A percentile compares a stretch with the other conserved stretches of the same genome.
phyloP scores from a whole-genome alignment of 2,797 vertebrate species.

The Sarcoramphus papa region DNA sequence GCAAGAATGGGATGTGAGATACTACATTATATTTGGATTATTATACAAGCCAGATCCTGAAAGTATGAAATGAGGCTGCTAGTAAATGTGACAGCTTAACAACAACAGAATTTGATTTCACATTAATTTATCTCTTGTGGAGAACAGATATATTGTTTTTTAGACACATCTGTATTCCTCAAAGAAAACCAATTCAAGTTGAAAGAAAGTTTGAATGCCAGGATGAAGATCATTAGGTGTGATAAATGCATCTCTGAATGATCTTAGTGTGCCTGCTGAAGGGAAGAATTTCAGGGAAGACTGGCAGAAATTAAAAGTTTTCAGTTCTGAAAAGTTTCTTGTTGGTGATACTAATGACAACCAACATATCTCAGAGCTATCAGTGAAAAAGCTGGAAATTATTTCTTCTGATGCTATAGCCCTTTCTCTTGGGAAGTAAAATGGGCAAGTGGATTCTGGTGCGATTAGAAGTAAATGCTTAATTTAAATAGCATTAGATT shows the following conservation, averaged over 20 bases:
- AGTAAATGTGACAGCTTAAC: slow-evolving; percentile 42
- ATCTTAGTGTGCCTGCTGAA: neutral
- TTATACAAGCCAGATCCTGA: neutral
- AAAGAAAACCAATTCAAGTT: slow-evolving; percentile 15
- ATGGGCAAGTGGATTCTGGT: neutral
- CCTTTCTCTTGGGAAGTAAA: neutral
- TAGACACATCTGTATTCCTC: slow-evolving; percentile 14
- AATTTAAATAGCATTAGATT: neutral
- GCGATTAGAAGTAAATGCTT: neutral
- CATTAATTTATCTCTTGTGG: slow-evolving; percentile 34
- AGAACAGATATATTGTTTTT: slow-evolving; percentile 13
- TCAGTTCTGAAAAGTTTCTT: neutral
- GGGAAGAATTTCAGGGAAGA: neutral
- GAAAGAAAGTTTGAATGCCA: neutral
- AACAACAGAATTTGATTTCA: slow-evolving; percentile 38
- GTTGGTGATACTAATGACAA: neutral
- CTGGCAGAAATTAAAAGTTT: neutral
- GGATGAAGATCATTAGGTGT: neutral
- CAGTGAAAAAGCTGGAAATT: neutral
- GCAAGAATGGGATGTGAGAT: neutral
- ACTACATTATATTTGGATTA: neutral
- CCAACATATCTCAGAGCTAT: neutral
- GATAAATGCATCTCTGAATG: neutral
- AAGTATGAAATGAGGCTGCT: slow-evolving; percentile 10
- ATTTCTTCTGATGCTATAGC: neutral